Conservation (phyloP, 2,113 vertebrate genomes). For the Clarias magur region DNA sequence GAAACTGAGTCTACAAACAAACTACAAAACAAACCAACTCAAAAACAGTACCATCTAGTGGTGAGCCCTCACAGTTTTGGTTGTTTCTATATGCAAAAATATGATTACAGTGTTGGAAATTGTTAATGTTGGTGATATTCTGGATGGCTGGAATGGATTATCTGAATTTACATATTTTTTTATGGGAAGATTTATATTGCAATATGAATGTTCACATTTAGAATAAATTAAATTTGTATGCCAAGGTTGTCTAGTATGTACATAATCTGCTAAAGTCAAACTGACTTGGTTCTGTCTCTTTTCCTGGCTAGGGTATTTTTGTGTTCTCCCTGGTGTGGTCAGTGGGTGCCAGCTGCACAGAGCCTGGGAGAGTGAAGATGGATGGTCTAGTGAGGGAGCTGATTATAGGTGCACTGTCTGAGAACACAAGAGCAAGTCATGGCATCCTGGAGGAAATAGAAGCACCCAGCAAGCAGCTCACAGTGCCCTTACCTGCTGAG, state of each 20-base stretch:
- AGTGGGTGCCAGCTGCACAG: slow-evolving; percentile 82
- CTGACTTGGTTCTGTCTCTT: background rate
- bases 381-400: slow-evolving; percentile 80
- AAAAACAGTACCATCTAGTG: no score
- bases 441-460: slow-evolving; percentile 73
- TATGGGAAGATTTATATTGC: no score
- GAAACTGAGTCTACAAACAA: no score
- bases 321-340: slow-evolving; percentile 89
- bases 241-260: background rate
- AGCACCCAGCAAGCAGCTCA: slow-evolving; percentile 74
- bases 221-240: no score
- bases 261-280: background rate
- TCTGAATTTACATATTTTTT: no score
- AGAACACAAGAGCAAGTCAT: slow-evolving; percentile 68
- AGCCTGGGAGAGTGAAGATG: slow-evolving; percentile 78
- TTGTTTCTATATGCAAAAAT: no score
- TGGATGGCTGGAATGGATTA: no score
- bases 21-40: no score
- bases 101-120: no score
- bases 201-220: no score
- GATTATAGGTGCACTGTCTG: slow-evolving; percentile 75
- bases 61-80: no score
- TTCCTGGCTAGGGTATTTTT: slow-evolving; percentile 78
- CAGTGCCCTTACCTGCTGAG: slow-evolving; percentile 77
- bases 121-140: no score